Percentiles rank a stretch among this genome's conserved stretches.
phyloP scores from a whole-genome alignment of 2,113 vertebrate species.

The Python bivittatus region DNA sequence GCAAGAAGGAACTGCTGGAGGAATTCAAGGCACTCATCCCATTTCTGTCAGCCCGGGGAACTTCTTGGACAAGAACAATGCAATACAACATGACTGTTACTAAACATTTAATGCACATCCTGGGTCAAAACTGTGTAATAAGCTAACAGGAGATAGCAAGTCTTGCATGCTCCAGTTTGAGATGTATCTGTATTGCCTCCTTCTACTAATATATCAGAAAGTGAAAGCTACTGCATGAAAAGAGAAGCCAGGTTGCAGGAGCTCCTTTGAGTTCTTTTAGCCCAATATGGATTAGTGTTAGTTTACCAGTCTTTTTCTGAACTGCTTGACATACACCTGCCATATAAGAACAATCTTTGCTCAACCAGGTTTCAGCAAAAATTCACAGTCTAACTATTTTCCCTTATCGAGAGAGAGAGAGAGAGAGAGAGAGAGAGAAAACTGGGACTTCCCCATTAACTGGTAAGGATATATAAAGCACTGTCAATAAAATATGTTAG shows the following conservation, averaged over 20 bases:
- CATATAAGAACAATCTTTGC: background rate
- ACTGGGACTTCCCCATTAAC: background rate
- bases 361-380: constrained; percentile 25
- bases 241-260: background rate
- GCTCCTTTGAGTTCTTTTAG: constrained; percentile 6
- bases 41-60: constrained; percentile 55
- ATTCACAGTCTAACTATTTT: constrained; percentile 60
- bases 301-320: constrained; percentile 51
- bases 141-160: constrained; percentile 23
- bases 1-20: constrained; percentile 39
- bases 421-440: background rate
- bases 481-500: constrained; percentile 19
- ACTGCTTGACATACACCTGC: constrained; percentile 17
- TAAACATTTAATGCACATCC: constrained; percentile 42
- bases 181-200: background rate
- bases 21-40: constrained; percentile 66
- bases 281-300: constrained; percentile 39
- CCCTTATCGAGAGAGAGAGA: background rate
- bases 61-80: constrained; percentile 28
- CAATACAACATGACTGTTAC: constrained; percentile 38
- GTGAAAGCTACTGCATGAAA: constrained; percentile 27
- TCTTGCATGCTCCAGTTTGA: constrained; percentile 18
- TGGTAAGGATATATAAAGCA: constrained; percentile 31
- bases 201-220: constrained; percentile 27
- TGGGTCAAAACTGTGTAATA: constrained; percentile 35